Evolutionary conservation across 2,113 vertebrate genomes (phyloP), one percentile per base, ranked within the genome.

Genomic region (Mionectes macconnelli): DNA sequence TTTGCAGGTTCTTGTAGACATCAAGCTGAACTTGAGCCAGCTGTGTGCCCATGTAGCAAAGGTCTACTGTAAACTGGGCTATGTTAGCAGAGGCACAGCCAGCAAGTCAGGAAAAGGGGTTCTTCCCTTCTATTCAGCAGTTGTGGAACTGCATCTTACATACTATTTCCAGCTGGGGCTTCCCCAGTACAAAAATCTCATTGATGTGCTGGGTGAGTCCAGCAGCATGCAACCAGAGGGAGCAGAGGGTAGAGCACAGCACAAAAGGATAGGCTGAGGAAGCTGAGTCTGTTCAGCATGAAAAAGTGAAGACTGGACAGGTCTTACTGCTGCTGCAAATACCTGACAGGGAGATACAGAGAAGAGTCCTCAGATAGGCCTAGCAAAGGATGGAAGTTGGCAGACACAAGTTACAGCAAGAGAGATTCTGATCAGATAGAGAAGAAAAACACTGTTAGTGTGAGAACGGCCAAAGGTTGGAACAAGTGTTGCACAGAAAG

Each of bases 301-400:
- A 27, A 76, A 42, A 88, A 72, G n/a, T 56, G 18, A 86, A 57
- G 56, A 35, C 69, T 90, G 12, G 60, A 63, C 17, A 70, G 33
- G 8, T 49, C n/a, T 63, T 52, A 23, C 31, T 37, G 28, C 24
- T 66, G 37, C 66, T 75, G 57, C 62, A 82, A 79, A 68, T 20
- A 76, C n/a, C 24, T 33, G 39, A 63, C 0, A 0, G 27, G 14
- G 11, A 45, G 30, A 33, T 23, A 33, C 5, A 60, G 13, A 79
- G 31, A 59, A 90, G 44, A 52, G 23, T 79, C 35, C 70, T 59
- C 49, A 64, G 53, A 76, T 7, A 50, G 0, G 13, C 62, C 39
- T 2, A 82, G 57, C 57, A 49, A 79, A 76, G 49, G 21, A 60
- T 56, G 35, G 31, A 90, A 75, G 12, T 37, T 70, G 78, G 35